Conservation (phyloP, 2,888 invertebrate species). For the Rhodophaea formosa region DNA sequence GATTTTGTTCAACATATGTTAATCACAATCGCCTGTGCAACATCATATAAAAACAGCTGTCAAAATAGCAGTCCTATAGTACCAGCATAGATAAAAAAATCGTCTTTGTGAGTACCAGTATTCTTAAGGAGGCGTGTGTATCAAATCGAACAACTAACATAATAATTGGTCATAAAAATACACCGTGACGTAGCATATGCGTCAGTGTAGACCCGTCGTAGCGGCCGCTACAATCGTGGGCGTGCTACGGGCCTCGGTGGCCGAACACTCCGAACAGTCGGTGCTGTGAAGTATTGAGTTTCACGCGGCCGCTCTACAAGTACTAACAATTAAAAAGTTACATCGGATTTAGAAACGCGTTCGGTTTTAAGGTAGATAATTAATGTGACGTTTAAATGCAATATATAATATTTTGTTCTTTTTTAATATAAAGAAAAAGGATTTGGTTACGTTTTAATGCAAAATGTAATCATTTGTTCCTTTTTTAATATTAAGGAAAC, state of each 20-base stretch:
- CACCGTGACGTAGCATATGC: slow-evolving; percentile 5
- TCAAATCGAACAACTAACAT: neutral
- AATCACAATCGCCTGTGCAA: too few species aligned
- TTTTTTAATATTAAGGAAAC: too few species aligned
- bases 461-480: too few species aligned
- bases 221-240: neutral
- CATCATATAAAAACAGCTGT: too few species aligned
- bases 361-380: neutral
- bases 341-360: neutral
- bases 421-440: too few species aligned
- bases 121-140: too few species aligned
- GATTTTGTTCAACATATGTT: too few species aligned
- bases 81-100: too few species aligned
- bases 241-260: neutral
- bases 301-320: neutral
- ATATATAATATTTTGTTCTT: too few species aligned
- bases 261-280: neutral
- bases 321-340: neutral
- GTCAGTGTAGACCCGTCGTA: slow-evolving; percentile 3
- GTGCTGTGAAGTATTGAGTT: neutral
- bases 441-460: too few species aligned
- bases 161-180: slow-evolving; percentile 1
- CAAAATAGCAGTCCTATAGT: too few species aligned
- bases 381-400: too few species aligned
- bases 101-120: neutral